Conservation (phyloP, 1,140 invertebrate species). For the Drosophila cardini region DNA sequence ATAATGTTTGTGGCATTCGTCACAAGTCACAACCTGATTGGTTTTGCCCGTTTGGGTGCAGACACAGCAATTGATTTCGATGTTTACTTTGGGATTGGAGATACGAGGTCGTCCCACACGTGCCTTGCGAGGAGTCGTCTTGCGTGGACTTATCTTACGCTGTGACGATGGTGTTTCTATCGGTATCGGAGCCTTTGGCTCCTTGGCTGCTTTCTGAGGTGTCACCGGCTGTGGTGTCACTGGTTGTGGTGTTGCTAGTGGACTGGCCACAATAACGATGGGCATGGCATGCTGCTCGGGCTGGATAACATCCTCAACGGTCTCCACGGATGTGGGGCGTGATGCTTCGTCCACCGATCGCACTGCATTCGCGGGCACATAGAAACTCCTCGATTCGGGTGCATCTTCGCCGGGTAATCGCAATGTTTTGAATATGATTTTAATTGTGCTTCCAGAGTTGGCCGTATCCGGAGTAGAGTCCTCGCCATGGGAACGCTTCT, state of each 20-base stretch:
- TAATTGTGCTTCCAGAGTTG: constrained; percentile 86
- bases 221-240: constrained; percentile 1
- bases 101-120: constrained; percentile 59
- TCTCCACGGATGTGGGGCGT: constrained; percentile 81
- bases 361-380: constrained; percentile 83
- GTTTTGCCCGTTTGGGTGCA: constrained; percentile 68
- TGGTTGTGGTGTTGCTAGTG: constrained; percentile 3
- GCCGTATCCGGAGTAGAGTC: constrained; percentile 87
- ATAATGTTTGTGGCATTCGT: constrained; percentile 95
- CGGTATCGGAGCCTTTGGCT: constrained; percentile 15
- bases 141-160: constrained; percentile 67
- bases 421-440: constrained; percentile 91
- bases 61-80: constrained; percentile 72
- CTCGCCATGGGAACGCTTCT: constrained; percentile 87
- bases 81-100: constrained; percentile 49
- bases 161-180: constrained; percentile 37
- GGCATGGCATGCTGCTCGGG: constrained; percentile 36
- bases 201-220: constrained; percentile 34
- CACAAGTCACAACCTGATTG: constrained; percentile 89
- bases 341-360: constrained; percentile 80
- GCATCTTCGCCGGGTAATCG: constrained; percentile 89
- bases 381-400: constrained; percentile 80
- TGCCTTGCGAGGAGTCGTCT: constrained; percentile 66
- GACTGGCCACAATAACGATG: constrained; percentile 19
- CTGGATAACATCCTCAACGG: constrained; percentile 70